Percentiles rank a stretch among this genome's conserved stretches.
Conservation (phyloP, 2,113 vertebrate species). For the Alethe diademata region DNA sequence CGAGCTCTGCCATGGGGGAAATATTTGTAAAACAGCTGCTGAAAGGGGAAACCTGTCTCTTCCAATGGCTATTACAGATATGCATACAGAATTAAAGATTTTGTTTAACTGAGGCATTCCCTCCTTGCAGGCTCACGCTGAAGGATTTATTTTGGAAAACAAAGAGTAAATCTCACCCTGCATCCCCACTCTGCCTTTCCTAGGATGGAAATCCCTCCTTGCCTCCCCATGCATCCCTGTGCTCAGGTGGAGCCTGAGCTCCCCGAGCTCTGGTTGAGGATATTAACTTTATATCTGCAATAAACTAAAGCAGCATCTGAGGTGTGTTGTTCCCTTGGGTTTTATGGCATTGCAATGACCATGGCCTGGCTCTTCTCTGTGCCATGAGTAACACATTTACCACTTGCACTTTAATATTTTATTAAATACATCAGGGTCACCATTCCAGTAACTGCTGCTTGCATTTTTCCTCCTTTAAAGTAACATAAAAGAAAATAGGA, state of each 20-base stretch:
- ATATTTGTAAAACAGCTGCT: neutral
- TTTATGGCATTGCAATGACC: neutral
- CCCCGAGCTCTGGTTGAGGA: neutral
- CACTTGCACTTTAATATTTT: neutral
- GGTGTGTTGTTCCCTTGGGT: neutral
- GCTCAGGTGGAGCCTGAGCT: neutral
- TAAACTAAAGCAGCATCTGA: fast-evolving
- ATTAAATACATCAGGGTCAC: neutral
- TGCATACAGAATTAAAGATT: fast-evolving
- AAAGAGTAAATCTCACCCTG: neutral
- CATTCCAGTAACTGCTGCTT: neutral
- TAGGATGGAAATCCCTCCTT: fast-evolving
- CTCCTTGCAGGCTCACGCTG: neutral
- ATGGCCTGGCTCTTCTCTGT: neutral
- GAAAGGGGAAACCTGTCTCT: neutral
- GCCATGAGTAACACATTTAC: neutral
- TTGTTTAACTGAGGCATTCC: neutral
- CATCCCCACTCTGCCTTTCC: neutral
- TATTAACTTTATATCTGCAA: neutral
- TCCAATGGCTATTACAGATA: neutral
- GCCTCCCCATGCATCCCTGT: fast-evolving
- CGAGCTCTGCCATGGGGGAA: neutral
- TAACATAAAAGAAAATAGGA: neutral
- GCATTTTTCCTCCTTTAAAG: neutral
- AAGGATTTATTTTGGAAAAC: neutral